These are phyloP conservation scores for Gavia stellata DNA, from an alignment of 2,113 vertebrate genomes.

Conservation along the genomic window DNA sequence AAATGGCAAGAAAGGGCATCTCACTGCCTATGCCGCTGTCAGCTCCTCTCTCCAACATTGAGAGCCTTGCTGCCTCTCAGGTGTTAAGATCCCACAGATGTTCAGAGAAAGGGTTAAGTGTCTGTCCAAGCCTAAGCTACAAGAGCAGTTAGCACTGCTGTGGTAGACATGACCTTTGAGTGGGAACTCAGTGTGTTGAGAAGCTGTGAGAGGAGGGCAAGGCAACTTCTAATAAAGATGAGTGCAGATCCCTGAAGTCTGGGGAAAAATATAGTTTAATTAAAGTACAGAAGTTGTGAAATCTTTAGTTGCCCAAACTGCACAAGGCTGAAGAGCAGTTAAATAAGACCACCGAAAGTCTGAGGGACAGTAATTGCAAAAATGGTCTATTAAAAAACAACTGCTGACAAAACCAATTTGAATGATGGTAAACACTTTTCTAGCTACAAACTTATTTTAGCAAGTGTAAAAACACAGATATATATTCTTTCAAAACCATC, in stretches of 20 bases:
- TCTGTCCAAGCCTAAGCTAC: neutral
- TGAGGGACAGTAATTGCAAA: neutral
- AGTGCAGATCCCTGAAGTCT: neutral
- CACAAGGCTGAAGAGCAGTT: neutral
- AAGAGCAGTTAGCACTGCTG: neutral
- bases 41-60: neutral
- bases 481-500: neutral
- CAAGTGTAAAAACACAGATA: neutral
- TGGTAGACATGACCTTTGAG: neutral
- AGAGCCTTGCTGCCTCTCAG: neutral
- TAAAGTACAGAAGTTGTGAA: neutral
- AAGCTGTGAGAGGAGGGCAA: neutral
- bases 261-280: neutral
- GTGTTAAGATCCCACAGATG: neutral
- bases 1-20: neutral
- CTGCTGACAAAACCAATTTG: neutral
- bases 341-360: neutral
- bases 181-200: accelerated
- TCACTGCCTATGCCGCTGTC: neutral
- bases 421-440: neutral
- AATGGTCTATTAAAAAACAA: neutral
- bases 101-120: neutral
- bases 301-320: neutral
- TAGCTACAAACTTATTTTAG: neutral
- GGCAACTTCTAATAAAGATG: neutral